phyloP scores from a whole-genome alignment of 2,888 invertebrate species.

The Drosophila nr. medialis region DNA sequence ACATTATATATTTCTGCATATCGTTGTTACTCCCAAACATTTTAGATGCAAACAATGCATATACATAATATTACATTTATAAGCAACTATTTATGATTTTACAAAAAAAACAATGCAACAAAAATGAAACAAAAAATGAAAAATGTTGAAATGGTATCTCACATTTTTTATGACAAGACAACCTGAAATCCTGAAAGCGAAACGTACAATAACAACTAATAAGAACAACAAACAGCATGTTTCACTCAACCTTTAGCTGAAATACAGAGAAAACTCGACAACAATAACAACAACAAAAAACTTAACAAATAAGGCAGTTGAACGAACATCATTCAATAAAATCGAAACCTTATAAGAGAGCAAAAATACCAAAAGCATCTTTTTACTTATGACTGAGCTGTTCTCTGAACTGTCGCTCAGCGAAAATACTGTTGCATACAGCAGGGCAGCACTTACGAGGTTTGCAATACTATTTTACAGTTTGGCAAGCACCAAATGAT shows the following conservation, averaged over 20 bases:
- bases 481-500: conserved; percentile 10
- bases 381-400: conserved; percentile 4
- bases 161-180: conserved; percentile 40
- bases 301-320: conserved; percentile 43
- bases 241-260: conserved; percentile 34
- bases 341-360: conserved; percentile 57
- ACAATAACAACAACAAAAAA: conserved; percentile 42
- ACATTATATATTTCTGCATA: conserved; percentile 63
- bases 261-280: conserved; percentile 58
- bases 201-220: conserved; percentile 32
- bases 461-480: conserved; percentile 17
- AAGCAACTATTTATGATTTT: conserved; percentile 44
- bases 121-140: conserved; percentile 16
- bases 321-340: conserved; percentile 73
- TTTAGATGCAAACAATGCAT: conserved; percentile 37
- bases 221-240: conserved; percentile 41
- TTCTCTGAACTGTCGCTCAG: no score
- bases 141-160: conserved; percentile 27
- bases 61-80: conserved; percentile 45
- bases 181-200: conserved; percentile 33
- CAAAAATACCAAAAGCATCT: conserved; percentile 36
- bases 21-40: conserved; percentile 62
- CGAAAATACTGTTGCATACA: conserved; percentile 44
- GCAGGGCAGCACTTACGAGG: conserved; percentile 19
- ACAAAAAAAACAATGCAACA: conserved; percentile 18